Percentiles rank a stretch among this genome's conserved stretches.
Conservation (phyloP, 2,888 invertebrate genomes). For the Nudaria mundana region DNA sequence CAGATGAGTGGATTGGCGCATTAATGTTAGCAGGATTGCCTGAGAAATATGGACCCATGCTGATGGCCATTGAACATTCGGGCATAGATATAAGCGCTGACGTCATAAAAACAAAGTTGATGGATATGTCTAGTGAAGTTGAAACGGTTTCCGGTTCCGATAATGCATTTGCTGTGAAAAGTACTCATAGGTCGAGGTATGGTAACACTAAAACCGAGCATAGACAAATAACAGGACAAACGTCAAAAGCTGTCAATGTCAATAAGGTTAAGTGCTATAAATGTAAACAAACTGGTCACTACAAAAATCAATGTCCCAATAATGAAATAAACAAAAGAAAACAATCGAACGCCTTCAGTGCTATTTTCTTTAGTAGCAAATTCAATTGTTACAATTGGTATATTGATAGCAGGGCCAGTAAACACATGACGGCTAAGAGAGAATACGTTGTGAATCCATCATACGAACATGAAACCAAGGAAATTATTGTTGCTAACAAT, state of each 20-base stretch:
- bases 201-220: background rate
- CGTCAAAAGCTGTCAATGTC: background rate
- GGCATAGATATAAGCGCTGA: constrained; percentile 1
- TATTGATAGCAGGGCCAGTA: constrained; percentile 1
- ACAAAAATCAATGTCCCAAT: background rate
- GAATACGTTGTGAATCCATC: background rate
- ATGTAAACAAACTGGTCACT: constrained; percentile 2
- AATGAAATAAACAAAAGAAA: background rate
- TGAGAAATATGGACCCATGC: constrained; percentile 7
- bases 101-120: constrained; percentile 9
- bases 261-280: background rate
- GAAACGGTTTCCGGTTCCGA: background rate
- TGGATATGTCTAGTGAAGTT: constrained; percentile 2
- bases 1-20: constrained; percentile 8
- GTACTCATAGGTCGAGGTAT: background rate
- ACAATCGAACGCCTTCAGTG: background rate
- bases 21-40: constrained; percentile 9
- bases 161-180: too few relatives aligned
- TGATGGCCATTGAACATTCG: constrained; percentile 16
- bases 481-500: constrained; percentile 1
- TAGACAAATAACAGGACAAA: background rate
- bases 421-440: background rate
- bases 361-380: constrained; percentile 5
- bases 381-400: background rate
- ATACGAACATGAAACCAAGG: background rate